Evolutionary conservation across 2,113 vertebrate genomes (phyloP).

Genomic region (Bubo bubo): DNA sequence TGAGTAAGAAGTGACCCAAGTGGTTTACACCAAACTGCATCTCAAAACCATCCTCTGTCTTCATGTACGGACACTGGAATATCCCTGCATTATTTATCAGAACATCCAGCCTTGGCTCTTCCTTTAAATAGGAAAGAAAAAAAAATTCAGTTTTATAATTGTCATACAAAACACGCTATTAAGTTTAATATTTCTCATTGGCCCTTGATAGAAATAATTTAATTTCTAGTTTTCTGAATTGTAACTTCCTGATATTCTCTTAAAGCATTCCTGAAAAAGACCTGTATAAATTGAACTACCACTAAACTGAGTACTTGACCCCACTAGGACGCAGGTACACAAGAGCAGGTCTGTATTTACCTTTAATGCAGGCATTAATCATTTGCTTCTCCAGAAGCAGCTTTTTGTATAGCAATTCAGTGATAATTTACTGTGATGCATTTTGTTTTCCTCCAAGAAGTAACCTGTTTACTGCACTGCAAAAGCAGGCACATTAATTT

Average conservation of each 20-base stretch:
- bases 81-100: constrained; percentile 93
- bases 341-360: background rate
- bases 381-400: background rate
- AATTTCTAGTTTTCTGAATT: background rate
- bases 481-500: background rate
- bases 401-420: background rate
- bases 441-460: background rate
- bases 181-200: background rate
- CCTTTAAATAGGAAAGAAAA: constrained; percentile 74
- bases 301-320: background rate
- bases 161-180: background rate
- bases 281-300: background rate
- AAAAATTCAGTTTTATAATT: background rate
- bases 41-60: constrained; percentile 94
- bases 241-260: background rate
- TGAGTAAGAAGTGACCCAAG: constrained; percentile 94
- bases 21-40: constrained; percentile 97
- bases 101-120: constrained; percentile 89
- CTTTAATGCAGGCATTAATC: background rate
- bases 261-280: background rate
- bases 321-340: background rate
- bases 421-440: background rate
- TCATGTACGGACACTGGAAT: constrained; percentile 92
- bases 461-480: background rate
- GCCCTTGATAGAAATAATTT: background rate